Evolutionary conservation across 2,113 vertebrate species (phyloP).

Genomic region (Cisticola juncidis): DNA sequence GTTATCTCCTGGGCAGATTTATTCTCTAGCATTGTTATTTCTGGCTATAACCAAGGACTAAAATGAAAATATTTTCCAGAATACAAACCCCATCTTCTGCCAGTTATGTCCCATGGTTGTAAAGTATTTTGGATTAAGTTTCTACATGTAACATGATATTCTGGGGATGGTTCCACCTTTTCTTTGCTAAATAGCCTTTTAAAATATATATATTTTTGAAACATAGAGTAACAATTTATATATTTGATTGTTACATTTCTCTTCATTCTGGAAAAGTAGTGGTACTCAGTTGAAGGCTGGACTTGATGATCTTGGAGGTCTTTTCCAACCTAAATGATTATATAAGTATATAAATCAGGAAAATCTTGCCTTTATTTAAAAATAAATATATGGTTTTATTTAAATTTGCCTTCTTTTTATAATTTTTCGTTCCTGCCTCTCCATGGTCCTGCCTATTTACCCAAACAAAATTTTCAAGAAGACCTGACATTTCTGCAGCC

Average conservation of each 20-base stretch:
- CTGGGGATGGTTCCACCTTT: not conserved
- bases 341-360: not conserved
- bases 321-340: not conserved
- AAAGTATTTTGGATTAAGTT: not conserved
- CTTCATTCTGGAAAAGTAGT: not conserved
- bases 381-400: not conserved
- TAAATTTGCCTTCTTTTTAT: not conserved
- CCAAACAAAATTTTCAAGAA: not conserved
- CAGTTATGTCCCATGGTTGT: not conserved
- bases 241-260: not conserved
- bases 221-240: not conserved
- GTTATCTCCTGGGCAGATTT: not conserved
- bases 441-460: not conserved
- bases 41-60: not conserved
- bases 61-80: not conserved
- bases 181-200: not conserved
- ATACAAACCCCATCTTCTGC: not conserved
- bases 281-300: not conserved
- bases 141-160: not conserved
- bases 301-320: not conserved
- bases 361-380: not conserved
- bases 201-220: not conserved
- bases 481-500: not conserved
- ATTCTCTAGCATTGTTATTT: not conserved
- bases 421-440: not conserved